Conservation (phyloP, 2,113 vertebrate genomes). For the Tupaia tana region DNA sequence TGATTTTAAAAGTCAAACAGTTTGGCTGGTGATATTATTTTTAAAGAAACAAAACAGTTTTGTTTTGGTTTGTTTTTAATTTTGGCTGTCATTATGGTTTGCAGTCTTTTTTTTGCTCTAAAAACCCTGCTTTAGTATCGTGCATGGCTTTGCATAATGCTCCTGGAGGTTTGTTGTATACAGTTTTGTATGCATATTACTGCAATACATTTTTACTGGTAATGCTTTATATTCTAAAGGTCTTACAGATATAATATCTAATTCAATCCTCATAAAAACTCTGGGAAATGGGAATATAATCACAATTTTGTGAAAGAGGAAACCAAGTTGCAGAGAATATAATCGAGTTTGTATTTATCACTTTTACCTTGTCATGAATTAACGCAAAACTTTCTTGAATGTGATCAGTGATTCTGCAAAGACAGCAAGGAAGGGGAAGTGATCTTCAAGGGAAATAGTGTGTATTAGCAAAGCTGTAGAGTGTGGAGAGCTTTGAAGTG, state of each 20-base stretch:
- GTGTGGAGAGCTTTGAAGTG: background rate
- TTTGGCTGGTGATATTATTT: slow-evolving; percentile 70
- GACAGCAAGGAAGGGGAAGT: background rate
- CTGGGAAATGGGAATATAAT: slow-evolving; percentile 24
- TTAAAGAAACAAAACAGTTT: slow-evolving; percentile 74
- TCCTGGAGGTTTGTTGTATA: slow-evolving; percentile 24
- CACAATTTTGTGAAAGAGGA: slow-evolving; percentile 27
- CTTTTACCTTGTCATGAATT: slow-evolving; percentile 20
- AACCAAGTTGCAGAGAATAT: slow-evolving; percentile 13
- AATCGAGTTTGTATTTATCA: slow-evolving; percentile 46
- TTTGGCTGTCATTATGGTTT: slow-evolving; percentile 69
- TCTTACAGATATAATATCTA: slow-evolving; percentile 40
- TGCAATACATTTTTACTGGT: slow-evolving; percentile 8
- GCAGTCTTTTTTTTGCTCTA: slow-evolving; percentile 29
- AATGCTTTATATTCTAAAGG: slow-evolving; percentile 40
- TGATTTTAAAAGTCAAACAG: slow-evolving; percentile 72
- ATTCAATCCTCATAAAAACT: slow-evolving; percentile 14
- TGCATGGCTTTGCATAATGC: slow-evolving; percentile 11
- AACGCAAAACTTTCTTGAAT: background rate
- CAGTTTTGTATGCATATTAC: slow-evolving; percentile 37
- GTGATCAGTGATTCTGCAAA: slow-evolving; percentile 5
- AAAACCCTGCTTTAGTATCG: slow-evolving; percentile 32
- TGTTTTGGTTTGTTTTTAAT: slow-evolving; percentile 72
- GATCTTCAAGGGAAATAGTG: background rate
- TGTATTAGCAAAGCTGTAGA: background rate